phyloP scores from a whole-genome alignment of 64 coral and sea anemone genomes.

The Pocillopora damicornis region DNA sequence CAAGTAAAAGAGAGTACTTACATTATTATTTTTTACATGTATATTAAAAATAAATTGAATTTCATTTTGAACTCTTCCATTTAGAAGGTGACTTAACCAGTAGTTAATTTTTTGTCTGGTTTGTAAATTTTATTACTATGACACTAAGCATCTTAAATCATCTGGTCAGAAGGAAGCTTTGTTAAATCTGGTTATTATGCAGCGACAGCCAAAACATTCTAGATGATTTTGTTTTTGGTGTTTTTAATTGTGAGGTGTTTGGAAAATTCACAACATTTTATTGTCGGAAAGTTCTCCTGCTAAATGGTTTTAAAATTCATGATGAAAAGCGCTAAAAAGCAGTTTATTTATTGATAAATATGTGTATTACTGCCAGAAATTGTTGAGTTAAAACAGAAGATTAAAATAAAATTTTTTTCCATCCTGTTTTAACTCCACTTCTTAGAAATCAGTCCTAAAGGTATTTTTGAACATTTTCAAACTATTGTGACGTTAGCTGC shows the following conservation, averaged over 20 bases:
- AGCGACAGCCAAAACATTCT: neutral
- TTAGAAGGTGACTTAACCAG: neutral
- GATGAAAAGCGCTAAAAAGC: neutral
- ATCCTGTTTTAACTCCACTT: neutral
- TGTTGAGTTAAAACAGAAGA: neutral
- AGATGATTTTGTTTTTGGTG: neutral
- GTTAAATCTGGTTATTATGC: neutral
- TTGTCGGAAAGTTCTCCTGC: neutral
- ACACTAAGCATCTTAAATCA: no score
- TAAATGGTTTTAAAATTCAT: neutral
- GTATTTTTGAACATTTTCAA: neutral
- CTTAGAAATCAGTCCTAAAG: neutral
- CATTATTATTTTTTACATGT: neutral
- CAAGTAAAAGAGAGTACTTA: neutral
- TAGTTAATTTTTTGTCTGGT: neutral
- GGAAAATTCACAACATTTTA: neutral
- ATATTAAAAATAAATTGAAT: neutral
- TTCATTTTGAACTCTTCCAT: neutral
- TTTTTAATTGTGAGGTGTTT: neutral
- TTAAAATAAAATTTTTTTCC: neutral
- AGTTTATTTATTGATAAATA: slow-evolving; percentile 22
- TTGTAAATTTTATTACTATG: neutral
- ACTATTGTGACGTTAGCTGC: no score
- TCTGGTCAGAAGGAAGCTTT: neutral
- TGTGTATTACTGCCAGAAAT: neutral